phyloP scores from a whole-genome alignment of 2,888 invertebrate species.

The Macrophya alboannulata region DNA sequence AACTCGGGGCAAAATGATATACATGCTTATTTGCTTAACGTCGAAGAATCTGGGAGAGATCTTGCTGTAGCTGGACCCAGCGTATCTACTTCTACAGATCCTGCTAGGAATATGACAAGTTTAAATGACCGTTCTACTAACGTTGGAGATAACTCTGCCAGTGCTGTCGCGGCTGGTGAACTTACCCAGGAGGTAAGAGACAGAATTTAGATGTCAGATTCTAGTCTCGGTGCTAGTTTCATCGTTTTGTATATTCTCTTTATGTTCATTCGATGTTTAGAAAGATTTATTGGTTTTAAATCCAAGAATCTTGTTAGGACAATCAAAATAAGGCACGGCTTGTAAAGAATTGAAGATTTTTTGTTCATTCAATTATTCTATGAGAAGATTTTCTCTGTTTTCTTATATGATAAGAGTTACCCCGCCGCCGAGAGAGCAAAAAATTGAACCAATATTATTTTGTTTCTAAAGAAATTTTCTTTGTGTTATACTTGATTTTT shows the following conservation, averaged over 20 bases:
- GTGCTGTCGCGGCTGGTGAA: slow-evolving; percentile 72
- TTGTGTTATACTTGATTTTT: background rate
- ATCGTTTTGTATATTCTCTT: background rate
- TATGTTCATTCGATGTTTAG: background rate
- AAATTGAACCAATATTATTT: background rate
- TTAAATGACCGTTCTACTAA: slow-evolving; percentile 68
- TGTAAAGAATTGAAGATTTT: background rate
- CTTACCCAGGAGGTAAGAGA: slow-evolving; percentile 79
- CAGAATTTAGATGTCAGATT: background rate
- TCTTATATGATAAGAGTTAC: background rate
- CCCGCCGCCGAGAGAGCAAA: too few species aligned
- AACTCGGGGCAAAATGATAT: slow-evolving; percentile 81
- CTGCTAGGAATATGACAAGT: slow-evolving; percentile 67
- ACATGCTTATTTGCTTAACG: slow-evolving; percentile 85
- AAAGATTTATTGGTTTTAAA: background rate
- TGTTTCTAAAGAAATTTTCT: background rate
- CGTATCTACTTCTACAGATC: slow-evolving; percentile 64
- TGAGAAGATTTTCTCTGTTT: background rate
- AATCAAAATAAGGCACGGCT: background rate
- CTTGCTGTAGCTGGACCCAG: slow-evolving; percentile 70
- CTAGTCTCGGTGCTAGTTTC: background rate
- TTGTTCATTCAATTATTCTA: background rate
- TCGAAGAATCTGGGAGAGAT: slow-evolving; percentile 78
- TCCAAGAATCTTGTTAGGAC: background rate
- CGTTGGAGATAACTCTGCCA: slow-evolving; percentile 66